Evolutionary conservation across 2,888 invertebrate species (phyloP).

Genomic region (Oxytorus armatus): DNA sequence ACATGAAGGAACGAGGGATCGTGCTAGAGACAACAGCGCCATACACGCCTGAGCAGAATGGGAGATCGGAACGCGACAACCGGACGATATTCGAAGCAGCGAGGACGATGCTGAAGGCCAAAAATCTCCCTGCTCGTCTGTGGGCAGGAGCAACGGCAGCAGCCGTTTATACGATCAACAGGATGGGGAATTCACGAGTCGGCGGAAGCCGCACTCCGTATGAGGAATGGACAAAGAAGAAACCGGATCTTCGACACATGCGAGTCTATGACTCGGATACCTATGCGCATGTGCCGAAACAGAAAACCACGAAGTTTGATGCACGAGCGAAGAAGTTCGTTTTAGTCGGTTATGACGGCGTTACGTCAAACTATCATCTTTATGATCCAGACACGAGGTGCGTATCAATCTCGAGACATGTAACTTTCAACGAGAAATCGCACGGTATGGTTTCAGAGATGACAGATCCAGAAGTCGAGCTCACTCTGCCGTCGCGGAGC

Average conservation of each 20-base stretch:
- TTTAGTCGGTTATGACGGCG: not conserved
- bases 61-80: slow-evolving; percentile 45
- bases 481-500: not conserved
- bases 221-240: slow-evolving; percentile 45
- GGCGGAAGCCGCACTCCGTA: slow-evolving; percentile 12
- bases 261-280: slow-evolving; percentile 35
- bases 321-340: slow-evolving; percentile 3
- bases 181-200: not conserved
- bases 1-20: slow-evolving; percentile 16
- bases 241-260: slow-evolving; percentile 51
- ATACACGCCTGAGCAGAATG: slow-evolving; percentile 58
- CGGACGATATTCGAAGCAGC: slow-evolving; percentile 65
- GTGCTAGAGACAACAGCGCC: slow-evolving; percentile 51
- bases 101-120: slow-evolving; percentile 50
- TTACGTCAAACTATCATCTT: not conserved
- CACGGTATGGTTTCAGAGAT: not conserved
- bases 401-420: not conserved
- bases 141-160: slow-evolving; percentile 41
- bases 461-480: not conserved
- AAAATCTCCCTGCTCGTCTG: not conserved
- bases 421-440: not conserved
- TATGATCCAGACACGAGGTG: not conserved
- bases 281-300: slow-evolving; percentile 21
- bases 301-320: slow-evolving; percentile 9
- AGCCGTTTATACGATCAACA: slow-evolving; percentile 38